A percentile compares a stretch with the other conserved stretches of the same genome.
Evolutionary conservation across 53 echinoderm and acorn worm species (phyloP).

Genomic region (Zoroaster sp.): DNA sequence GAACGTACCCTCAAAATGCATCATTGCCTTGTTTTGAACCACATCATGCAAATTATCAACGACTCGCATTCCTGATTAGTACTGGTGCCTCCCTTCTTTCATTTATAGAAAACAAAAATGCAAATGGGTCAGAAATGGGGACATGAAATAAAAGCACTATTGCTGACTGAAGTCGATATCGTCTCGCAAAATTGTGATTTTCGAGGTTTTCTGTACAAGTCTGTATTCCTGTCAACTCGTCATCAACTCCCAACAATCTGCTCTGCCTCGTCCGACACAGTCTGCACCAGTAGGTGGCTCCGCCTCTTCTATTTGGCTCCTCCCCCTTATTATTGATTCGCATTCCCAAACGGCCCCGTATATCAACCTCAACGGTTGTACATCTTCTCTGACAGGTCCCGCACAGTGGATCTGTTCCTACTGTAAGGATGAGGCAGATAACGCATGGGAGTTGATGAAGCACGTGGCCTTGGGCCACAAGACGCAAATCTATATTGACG

Average conservation of each 20-base stretch:
- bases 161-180: too few relatives aligned
- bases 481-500: constrained; percentile 83
- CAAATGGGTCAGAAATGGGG: too few relatives aligned
- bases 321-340: not conserved
- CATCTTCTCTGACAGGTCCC: constrained; percentile 63
- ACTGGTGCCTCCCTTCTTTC: too few relatives aligned
- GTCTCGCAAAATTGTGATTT: too few relatives aligned
- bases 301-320: not conserved
- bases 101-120: too few relatives aligned
- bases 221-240: not conserved
- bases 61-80: too few relatives aligned
- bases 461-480: constrained; percentile 73
- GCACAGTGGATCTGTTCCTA: constrained; percentile 81
- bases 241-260: constrained; percentile 40
- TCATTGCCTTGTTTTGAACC: too few relatives aligned
- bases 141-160: too few relatives aligned
- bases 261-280: not conserved
- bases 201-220: too few relatives aligned
- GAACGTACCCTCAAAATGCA: too few relatives aligned
- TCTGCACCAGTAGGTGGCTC: not conserved
- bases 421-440: constrained; percentile 66
- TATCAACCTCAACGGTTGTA: not conserved
- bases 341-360: not conserved
- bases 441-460: constrained; percentile 95
- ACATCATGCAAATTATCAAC: too few relatives aligned